Percentiles rank a stretch among this genome's conserved stretches.
These are phyloP conservation scores for Aurelia sp. DNA, from an alignment of 30 jellyfish, hydroid and myxozoan species.

Conservation along the genomic window DNA sequence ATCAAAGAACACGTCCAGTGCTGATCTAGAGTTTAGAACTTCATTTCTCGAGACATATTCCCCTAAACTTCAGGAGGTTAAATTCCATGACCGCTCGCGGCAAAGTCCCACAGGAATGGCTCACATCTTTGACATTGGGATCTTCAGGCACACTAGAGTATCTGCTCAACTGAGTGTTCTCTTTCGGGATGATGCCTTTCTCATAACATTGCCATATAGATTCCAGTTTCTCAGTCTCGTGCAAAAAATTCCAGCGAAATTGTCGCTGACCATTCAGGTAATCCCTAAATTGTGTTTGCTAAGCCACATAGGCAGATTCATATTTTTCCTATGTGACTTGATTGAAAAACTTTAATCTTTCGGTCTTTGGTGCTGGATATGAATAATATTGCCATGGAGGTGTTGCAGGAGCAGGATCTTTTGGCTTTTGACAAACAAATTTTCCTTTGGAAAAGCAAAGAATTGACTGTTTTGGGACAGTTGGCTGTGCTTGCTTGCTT, in stretches of 20 bases:
- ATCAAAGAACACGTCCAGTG: no score
- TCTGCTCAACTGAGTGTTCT: no score
- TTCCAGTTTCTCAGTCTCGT: not conserved
- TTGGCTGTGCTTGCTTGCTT: conserved; percentile 35
- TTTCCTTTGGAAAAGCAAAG: conserved; percentile 14
- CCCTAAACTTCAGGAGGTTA: no score
- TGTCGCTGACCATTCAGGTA: conserved; percentile 44
- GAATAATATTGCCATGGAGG: conserved; percentile 33
- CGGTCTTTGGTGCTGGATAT: conserved; percentile 29
- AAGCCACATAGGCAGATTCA: conserved; percentile 25
- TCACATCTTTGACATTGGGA: no score
- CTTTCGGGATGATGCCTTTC: no score
- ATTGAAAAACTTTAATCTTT: conserved; percentile 22
- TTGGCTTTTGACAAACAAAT: conserved; percentile 30
- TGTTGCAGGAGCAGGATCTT: conserved; percentile 20
- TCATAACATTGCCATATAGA: no score
- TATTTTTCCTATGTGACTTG: conserved; percentile 17
- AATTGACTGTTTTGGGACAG: conserved; percentile 33
- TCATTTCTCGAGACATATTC: no score
- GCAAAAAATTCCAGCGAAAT: conserved; percentile 32
- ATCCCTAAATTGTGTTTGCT: conserved; percentile 40
- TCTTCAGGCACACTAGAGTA: no score
- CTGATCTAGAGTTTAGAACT: no score
- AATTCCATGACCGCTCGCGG: no score
- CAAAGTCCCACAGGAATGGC: no score